Base-by-base conservation (phyloP, 2,888 invertebrate species). In the Apantesis nais region DNA sequence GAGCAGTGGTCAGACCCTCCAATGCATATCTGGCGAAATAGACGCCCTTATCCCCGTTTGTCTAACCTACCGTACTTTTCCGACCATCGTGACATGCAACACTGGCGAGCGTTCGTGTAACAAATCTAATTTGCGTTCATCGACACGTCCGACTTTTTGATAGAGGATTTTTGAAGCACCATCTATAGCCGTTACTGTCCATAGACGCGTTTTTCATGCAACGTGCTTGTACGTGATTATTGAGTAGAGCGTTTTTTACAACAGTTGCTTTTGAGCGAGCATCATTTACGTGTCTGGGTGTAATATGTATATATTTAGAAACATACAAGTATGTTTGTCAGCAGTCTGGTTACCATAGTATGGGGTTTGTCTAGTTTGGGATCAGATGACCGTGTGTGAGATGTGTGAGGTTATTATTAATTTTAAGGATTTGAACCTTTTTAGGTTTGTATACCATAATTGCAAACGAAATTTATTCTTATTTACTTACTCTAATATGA, bases 121-220 rank as follows among this genome's bases (percentile, higher is more conserved):
- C 93, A 92, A 93, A 93, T 93, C 93, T 93, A 93, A 93, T 93
- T 93, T 92, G 86, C 84, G 82, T 87, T 89, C 85, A 88, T 88
- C 89, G 88, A 85, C 89, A 89, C 89, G 91, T 88, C 77, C 87
- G 82, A 86, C 87, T 89, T 89, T 92, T 92, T 93, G 93, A 92
- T 87, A 85, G 89, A 89, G 87, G 85, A 88, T 87, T 88, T 86
- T 88, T 90, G 86, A 85, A 92, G 91, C 83, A 88, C 60, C 69
- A 22, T n/a, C 66, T 62, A 69, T 67, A 64, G 67, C 70, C 60
- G 72, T 73, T 70, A 66, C 73, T 62, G 73, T 69, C 73, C 74
- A 78, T 78, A 72, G 80, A 80, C 76, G 67, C 69, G 67, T 82
- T 82, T 78, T 78, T 75, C 71, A 68, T 68, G 44, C 61, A 48